Percentiles rank a stretch among this genome's conserved stretches.
phyloP scores from a whole-genome alignment of 2,797 vertebrate species.

The Astyanax mexicanus region DNA sequence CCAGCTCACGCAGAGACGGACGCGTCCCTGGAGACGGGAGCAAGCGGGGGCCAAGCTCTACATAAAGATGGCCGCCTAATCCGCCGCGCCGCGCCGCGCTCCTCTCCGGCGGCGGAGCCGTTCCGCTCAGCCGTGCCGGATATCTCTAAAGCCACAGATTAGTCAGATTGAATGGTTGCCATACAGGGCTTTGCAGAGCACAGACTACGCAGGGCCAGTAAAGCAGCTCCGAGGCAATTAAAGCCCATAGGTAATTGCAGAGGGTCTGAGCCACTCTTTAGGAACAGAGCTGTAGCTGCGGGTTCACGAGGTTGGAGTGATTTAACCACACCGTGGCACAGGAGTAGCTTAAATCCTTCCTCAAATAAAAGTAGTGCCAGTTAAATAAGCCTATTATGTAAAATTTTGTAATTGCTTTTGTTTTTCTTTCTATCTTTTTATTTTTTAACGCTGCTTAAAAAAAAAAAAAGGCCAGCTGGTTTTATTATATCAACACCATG shows the following conservation, averaged over 20 bases:
- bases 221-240: conserved; percentile 29
- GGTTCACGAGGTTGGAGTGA: conserved; percentile 20
- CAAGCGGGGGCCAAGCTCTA: conserved; percentile 13
- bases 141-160: conserved; percentile 45
- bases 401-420: background rate
- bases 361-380: background rate
- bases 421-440: no score
- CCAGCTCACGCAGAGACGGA: conserved; percentile 31
- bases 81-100: conserved; percentile 30
- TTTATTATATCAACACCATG: background rate
- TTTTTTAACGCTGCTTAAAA: no score
- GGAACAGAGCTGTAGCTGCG: conserved; percentile 37
- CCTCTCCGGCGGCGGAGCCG: conserved; percentile 27
- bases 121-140: conserved; percentile 29
- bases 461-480: no score
- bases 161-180: conserved; percentile 41
- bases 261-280: conserved; percentile 2
- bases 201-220: conserved; percentile 5
- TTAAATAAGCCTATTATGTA: background rate
- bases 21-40: conserved; percentile 1
- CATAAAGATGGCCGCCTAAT: conserved; percentile 39
- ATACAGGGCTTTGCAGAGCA: conserved; percentile 12
- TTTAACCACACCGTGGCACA: background rate
- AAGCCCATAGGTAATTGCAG: conserved; percentile 38
- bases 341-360: background rate